Evolutionary conservation across 1,140 invertebrate species (phyloP), one percentile per base, ranked within the genome.

Genomic region (Bombus waltoni): DNA sequence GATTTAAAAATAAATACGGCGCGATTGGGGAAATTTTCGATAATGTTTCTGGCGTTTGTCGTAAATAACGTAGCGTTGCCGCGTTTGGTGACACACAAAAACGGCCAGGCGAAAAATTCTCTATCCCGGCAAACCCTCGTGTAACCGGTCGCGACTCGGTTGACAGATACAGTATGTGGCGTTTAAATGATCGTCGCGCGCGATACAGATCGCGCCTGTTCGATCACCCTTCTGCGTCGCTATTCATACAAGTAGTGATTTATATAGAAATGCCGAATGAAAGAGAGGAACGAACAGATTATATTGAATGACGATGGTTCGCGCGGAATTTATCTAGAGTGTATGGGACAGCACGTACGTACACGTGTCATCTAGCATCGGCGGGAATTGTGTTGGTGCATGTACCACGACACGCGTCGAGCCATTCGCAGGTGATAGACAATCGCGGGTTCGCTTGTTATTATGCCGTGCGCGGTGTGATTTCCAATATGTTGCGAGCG

Each of bases 361-460:
- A 22, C 47, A 53, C 47, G 62, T 57, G 85, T 72, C 83, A 35
- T 5, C 42, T 28, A 25, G 25, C 59, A 35, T 35, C 11, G 44
- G 47, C 25, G 5, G 18, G 3, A 11, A 25, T 40, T 11, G 22
- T 73, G 47, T 35, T 38, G 57, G 57, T 74, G 38, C n/a, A 47
- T 18, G 11, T 65, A 59, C 42, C 32, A n/a, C 25, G 35, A 71
- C 62, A 25, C 53, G 4, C 35, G 53, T 47, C 59, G 32, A 53
- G 62, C 76, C 84, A 87, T 91, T 82, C 78, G 66, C 81, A 74
- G 75, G 65, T 89, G 87, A 92, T 91, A 92, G 92, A 92, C 88
- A 92, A 93, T 92, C 70, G 87, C 83, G 79, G 62, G 9, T 65
- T 22, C 44, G 57, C 84, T 87, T 87, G 91, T 92, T 92, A 89